A percentile compares a stretch with the other conserved stretches of the same genome.
Conservation (phyloP, 2,113 vertebrate species). For the Oceanodroma tethys region DNA sequence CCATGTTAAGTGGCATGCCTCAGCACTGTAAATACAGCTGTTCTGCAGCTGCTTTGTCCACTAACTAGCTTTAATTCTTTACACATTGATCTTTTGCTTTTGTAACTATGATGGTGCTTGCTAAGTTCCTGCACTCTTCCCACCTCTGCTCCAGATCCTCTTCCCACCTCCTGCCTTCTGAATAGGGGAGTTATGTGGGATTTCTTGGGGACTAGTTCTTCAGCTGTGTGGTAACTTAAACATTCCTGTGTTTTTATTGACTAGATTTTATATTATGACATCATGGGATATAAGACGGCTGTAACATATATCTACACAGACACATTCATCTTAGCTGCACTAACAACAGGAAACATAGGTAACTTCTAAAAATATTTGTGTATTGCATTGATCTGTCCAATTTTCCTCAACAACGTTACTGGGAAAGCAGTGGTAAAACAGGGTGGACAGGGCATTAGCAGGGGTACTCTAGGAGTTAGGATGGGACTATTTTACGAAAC, state of each 20-base stretch:
- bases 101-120: background rate
- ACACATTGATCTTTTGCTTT: background rate
- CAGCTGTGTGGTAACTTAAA: background rate
- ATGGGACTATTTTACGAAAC: background rate
- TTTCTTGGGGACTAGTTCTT: background rate
- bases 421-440: background rate
- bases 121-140: background rate
- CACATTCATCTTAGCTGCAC: fast-evolving
- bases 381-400: background rate
- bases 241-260: background rate
- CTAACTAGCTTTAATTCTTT: background rate
- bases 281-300: background rate
- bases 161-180: background rate
- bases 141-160: background rate
- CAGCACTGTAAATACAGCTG: background rate
- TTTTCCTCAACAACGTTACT: background rate
- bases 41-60: background rate
- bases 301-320: background rate
- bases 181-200: background rate
- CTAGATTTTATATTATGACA: background rate
- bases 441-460: background rate
- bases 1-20: background rate
- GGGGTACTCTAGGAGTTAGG: background rate
- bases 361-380: background rate
- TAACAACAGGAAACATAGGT: background rate